Evolutionary conservation across 2,113 vertebrate species (phyloP), one percentile per base, ranked within the genome.

Genomic region (Oryzias curvinotus): DNA sequence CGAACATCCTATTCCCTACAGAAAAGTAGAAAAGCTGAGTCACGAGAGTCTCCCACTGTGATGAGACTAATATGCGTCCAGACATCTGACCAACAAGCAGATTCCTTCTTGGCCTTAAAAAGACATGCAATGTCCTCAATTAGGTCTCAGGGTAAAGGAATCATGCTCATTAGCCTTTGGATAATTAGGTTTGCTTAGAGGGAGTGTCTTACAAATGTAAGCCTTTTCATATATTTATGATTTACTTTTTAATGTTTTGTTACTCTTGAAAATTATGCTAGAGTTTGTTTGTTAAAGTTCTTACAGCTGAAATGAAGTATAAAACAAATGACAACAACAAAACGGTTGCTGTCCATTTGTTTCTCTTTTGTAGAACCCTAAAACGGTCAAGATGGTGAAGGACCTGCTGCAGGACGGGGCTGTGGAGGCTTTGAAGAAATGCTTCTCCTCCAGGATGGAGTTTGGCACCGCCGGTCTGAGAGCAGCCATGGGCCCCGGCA

Each of bases 381-480:
- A 96, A 86, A 98, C 97, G 0, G 78, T 47, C 0, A 85, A 88
- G 1, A 67, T 84, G 21, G 94, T 98, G 71, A 91, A 91, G 86
- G 84, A 91, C 5, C 62, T 97, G 79, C 21, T 94, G 67, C 90
- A 89, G 12, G 87, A 93, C 7, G 89, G 84, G 62, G 90, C 89
- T 4, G 73, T 85, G 0, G 85, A 90, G 17, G 92, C 93, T 53
- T 88, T 98, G n/a, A 91, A 87, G 43, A 93, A 90, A 78, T 94
- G 91, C 83, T 98, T 99, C 54, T 90, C 94, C n/a, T 88, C 92
- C 0, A 91, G 95, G 42, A 97, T 99, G 96, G 93, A 94, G 86
- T 99, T 99, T 73, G 97, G 97, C 26, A 99, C 97, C 1, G 97
- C 97, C 0, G 97, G 97, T 5, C 92, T 99, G 36, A 90, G 96